Evolutionary conservation across 2,113 vertebrate species (phyloP).

Genomic region (Garra rufa): DNA sequence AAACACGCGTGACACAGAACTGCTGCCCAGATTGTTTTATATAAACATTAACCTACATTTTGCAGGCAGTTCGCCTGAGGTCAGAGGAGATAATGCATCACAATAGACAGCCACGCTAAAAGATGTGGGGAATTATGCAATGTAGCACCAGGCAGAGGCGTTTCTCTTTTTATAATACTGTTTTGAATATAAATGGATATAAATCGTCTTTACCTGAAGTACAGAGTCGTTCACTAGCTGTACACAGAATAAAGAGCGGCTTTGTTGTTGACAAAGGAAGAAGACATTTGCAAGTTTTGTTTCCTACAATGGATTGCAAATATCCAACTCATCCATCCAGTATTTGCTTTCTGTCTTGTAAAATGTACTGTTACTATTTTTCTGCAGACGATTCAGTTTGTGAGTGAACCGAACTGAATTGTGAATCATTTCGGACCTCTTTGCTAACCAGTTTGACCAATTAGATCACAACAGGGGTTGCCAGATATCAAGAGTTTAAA

Average conservation of each 20-base stretch:
- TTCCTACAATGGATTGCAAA: background rate
- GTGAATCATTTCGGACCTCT: background rate
- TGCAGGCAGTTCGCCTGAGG: background rate
- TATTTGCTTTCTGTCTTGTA: background rate
- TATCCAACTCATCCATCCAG: background rate
- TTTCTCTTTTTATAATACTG: background rate
- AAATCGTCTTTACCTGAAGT: background rate
- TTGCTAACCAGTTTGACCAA: background rate
- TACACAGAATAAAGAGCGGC: background rate
- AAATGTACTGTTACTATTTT: background rate
- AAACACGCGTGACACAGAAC: background rate
- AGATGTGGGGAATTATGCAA: constrained; percentile 27
- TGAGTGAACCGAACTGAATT: background rate
- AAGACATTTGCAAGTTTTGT: background rate
- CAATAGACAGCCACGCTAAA: constrained; percentile 3
- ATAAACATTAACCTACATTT: constrained; percentile 30
- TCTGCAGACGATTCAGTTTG: too few species aligned
- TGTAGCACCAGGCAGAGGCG: background rate
- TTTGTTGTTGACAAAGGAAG: background rate
- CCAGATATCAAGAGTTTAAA: background rate
- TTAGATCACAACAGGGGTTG: background rate
- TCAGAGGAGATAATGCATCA: constrained; percentile 26
- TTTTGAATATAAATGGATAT: background rate
- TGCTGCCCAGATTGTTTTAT: background rate
- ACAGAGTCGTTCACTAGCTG: background rate